Conservation (phyloP, 2,113 vertebrate genomes). For the Ursus arctos region DNA sequence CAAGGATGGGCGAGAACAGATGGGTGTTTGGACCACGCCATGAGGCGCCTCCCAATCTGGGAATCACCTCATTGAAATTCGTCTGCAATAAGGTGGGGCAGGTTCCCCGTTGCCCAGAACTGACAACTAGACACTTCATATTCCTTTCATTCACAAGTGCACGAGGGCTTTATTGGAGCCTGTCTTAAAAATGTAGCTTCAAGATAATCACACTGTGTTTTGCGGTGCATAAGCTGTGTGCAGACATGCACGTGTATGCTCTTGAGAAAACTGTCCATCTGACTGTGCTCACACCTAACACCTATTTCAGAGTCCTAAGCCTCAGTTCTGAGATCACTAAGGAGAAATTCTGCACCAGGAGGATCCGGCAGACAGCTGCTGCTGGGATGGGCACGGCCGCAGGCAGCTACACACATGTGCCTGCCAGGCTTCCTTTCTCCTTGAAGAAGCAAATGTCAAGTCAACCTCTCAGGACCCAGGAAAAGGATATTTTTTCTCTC, state of each 20-base stretch:
- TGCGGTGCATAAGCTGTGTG: neutral
- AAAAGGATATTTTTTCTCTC: neutral
- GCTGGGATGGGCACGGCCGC: neutral
- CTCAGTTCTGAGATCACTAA: neutral
- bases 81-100: neutral
- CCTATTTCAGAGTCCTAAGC: neutral
- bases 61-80: neutral
- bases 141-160: neutral
- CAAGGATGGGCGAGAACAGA: neutral
- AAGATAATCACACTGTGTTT: neutral
- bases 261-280: too few relatives aligned
- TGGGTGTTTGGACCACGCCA: fast-evolving
- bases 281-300: too few relatives aligned
- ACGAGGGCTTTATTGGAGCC: fast-evolving
- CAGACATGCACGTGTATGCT: neutral
- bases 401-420: neutral
- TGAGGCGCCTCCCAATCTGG: neutral
- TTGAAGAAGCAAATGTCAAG: neutral
- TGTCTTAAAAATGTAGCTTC: too few relatives aligned
- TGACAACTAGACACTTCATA: neutral
- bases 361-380: too few relatives aligned
- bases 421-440: neutral
- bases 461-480: neutral
- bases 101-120: neutral
- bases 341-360: neutral